Base-by-base conservation (phyloP, 23 tunicate species). In the Trididemnum clinides region DNA sequence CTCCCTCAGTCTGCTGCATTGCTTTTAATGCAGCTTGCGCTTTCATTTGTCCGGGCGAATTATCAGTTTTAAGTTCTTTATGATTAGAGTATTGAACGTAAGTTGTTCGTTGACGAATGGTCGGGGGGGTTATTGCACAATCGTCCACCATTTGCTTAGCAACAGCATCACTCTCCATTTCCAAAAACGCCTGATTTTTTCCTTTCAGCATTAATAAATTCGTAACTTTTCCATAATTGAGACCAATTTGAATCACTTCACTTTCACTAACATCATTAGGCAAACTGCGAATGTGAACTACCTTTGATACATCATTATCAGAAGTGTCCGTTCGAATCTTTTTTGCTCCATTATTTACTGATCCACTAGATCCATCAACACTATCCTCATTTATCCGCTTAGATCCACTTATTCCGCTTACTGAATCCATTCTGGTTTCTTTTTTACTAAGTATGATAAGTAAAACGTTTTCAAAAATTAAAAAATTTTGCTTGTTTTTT, bases 101-200 rank as follows among this genome's bases (percentile, higher is more conserved):
- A 33, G 95, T 85, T 5, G 76, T 65, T 51, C 99, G 36, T 31
- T 96, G 99, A 36, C 99, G 71, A 34, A 96, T 88, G 12, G 90
- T 64, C 12, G 93, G 99, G 0, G 96, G 96, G 36, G 62, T 82
- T 1, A 51, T 64, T 75, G 64, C 57, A 50, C 95, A 88, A 21
- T 78, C 81, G 18, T 81, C 80, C 34, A 96, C 99, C 96, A 96
- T 96, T 28, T 95, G 70, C 36, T 80, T 84, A 0, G 99, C 99
- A 1, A 85, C 72, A 29, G 91, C 93, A 20, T 87, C 92, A 33
- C 80, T 85, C 80, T 91, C 99, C 93, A 96, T 88, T 80, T 96
- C 96, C 28, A 96, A 76, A 62, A 96, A 91, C 1, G 99, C 99
- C 64, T 96, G 99, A 73, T 96, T 96, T 64, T 96, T 96, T 26